These are phyloP conservation scores for Synanthedon andrenaeformis DNA, from an alignment of 2,888 invertebrate species.

Conservation along the genomic window DNA sequence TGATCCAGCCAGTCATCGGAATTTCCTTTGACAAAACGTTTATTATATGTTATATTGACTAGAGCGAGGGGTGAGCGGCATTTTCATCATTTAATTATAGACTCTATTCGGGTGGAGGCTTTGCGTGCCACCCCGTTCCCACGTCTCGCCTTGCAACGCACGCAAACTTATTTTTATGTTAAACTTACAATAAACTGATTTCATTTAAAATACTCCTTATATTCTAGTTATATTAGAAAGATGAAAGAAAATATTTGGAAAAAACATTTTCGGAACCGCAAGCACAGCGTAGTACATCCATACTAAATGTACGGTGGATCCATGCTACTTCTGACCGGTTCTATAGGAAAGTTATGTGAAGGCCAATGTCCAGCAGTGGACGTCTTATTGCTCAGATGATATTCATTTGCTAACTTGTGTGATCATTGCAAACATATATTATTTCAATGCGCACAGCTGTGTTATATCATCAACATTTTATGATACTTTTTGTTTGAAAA, in stretches of 20 bases:
- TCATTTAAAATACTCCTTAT: neutral
- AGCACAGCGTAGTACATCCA: too few species aligned
- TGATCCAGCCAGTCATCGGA: neutral
- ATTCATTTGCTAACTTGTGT: too few species aligned
- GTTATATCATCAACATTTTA: neutral
- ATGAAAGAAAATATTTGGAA: too few species aligned
- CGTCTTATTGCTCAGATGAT: too few species aligned
- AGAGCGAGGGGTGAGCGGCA: neutral
- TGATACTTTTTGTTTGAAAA: neutral
- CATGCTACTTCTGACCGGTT: too few species aligned
- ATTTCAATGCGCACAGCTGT: neutral
- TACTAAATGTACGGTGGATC: too few species aligned
- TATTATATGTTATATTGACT: neutral
- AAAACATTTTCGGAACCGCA: too few species aligned
- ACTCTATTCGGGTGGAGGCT: neutral
- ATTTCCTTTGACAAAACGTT: neutral
- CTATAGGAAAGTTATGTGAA: too few species aligned
- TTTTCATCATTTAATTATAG: constrained; percentile 18
- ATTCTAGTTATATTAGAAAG: too few species aligned
- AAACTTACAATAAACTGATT: neutral
- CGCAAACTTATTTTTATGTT: neutral
- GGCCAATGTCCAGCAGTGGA: too few species aligned
- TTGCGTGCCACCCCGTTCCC: constrained; percentile 10
- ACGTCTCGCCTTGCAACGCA: neutral
- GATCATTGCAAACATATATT: too few species aligned